phyloP scores from a whole-genome alignment of 37 sponge, comb jelly and placozoan species.

The Ephydatia muelleri region DNA sequence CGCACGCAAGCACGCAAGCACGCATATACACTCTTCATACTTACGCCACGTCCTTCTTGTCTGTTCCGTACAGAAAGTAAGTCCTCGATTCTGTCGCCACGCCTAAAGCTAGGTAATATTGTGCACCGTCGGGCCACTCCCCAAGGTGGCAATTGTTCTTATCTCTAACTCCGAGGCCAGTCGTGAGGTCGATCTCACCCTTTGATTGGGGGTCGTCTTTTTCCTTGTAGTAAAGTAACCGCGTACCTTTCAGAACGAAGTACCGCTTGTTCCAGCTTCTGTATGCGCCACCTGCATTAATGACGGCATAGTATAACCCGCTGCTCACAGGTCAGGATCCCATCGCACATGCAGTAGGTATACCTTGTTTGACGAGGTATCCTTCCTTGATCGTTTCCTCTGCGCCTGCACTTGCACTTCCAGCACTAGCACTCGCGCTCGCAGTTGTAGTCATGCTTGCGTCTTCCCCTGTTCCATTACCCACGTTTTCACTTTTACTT shows the following conservation, averaged over 20 bases:
- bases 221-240: slow-evolving; percentile 45
- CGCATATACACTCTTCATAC: not conserved
- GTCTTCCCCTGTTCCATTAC: no score
- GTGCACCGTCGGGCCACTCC: slow-evolving; percentile 63
- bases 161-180: slow-evolving; percentile 42
- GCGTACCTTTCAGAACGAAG: slow-evolving; percentile 36
- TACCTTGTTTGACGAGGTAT: slow-evolving; percentile 52
- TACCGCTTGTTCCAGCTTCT: slow-evolving; percentile 71
- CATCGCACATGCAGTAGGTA: not conserved
- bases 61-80: slow-evolving; percentile 62
- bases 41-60: slow-evolving; percentile 7
- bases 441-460: no score
- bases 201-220: slow-evolving; percentile 40
- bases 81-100: slow-evolving; percentile 55
- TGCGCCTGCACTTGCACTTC: no score
- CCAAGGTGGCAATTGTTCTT: slow-evolving; percentile 26
- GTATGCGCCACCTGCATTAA: slow-evolving; percentile 51
- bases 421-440: no score
- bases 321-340: not conserved
- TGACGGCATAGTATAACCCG: not conserved
- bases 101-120: slow-evolving; percentile 43
- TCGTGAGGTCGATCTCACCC: slow-evolving; percentile 49
- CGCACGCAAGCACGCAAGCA: no score
- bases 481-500: no score
- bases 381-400: slow-evolving; percentile 27